phyloP scores from a whole-genome alignment of 2,113 vertebrate genomes.

The Sardina pilchardus region DNA sequence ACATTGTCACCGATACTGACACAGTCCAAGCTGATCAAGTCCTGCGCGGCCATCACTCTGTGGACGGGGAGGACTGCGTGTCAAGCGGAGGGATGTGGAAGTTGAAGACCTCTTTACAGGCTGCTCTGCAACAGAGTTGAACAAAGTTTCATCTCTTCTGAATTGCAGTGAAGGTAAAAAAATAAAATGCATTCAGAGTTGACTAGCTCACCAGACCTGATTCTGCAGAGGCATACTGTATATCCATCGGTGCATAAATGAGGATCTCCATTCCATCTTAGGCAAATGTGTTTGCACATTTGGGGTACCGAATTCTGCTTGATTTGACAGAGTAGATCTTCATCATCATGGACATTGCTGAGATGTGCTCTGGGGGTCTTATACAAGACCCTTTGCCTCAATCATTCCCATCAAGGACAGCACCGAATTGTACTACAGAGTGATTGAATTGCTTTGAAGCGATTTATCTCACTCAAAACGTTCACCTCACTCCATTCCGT shows the following conservation, averaged over 20 bases:
- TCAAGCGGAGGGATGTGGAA: background rate
- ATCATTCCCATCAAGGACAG: constrained; percentile 57
- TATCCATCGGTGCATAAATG: background rate
- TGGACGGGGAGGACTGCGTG: background rate
- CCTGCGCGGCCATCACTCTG: background rate
- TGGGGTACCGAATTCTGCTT: background rate
- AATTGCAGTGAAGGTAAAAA: background rate
- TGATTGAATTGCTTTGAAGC: constrained; percentile 61
- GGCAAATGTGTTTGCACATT: background rate
- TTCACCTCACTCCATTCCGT: constrained; percentile 48
- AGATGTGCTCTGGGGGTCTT: constrained; percentile 29
- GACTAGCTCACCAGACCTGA: background rate
- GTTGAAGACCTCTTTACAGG: background rate
- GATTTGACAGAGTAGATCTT: background rate
- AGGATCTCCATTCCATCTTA: background rate
- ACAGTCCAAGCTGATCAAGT: constrained; percentile 1
- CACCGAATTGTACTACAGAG: constrained; percentile 47
- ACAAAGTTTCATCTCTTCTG: background rate
- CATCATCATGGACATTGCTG: background rate
- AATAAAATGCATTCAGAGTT: background rate
- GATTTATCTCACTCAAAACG: constrained; percentile 51
- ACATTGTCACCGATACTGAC: background rate
- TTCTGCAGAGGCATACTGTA: background rate
- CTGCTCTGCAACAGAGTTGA: background rate
- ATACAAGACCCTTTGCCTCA: constrained; percentile 35